Conservation (phyloP, 2,113 vertebrate species). For the Pelodiscus sinensis region DNA sequence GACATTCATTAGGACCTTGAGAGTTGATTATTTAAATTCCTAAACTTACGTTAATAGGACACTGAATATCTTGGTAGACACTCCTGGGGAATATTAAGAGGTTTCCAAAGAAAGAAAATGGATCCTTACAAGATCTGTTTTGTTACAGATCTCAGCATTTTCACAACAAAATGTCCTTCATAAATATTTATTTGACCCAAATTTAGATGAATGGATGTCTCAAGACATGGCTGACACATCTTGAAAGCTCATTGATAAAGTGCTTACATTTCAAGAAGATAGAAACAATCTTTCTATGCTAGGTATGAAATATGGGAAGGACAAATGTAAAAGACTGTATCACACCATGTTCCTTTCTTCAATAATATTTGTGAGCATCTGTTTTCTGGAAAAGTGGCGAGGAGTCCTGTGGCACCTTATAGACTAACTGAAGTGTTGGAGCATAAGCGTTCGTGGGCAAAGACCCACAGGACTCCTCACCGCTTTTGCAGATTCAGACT, state of each 20-base stretch:
- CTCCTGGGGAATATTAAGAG: background rate
- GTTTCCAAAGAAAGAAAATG: background rate
- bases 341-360: background rate
- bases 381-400: too few species aligned
- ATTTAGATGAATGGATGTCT: rapidly evolving
- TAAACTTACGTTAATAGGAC: background rate
- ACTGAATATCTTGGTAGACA: background rate
- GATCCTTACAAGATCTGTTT: background rate
- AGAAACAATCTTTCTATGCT: background rate
- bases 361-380: background rate
- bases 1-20: constrained; percentile 1
- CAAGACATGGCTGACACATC: background rate
- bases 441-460: too few species aligned
- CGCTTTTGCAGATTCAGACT: too few species aligned
- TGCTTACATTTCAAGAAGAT: background rate
- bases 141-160: background rate
- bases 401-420: too few species aligned
- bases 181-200: background rate
- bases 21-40: background rate
- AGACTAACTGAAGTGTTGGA: too few species aligned
- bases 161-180: background rate
- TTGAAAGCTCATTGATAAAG: background rate
- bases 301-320: background rate
- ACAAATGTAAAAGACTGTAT: background rate
- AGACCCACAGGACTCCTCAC: too few species aligned